These are phyloP conservation scores for Mus minutoides DNA, from an alignment of 2,797 vertebrate species.

Conservation along the genomic window DNA sequence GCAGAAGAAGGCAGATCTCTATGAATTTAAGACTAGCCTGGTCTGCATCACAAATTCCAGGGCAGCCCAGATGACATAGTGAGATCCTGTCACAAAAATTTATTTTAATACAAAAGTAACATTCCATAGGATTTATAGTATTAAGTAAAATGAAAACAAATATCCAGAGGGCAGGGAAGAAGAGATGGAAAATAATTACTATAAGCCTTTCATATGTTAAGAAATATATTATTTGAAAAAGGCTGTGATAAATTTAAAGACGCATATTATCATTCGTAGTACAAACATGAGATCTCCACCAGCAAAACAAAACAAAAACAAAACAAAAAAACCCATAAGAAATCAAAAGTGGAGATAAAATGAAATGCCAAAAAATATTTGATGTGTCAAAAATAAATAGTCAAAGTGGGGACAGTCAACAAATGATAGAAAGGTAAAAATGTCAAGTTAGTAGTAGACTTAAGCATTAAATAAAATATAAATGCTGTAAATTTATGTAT, in stretches of 20 bases:
- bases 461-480: background rate
- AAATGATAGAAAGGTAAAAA: background rate
- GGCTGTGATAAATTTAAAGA: background rate
- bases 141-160: background rate
- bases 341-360: background rate
- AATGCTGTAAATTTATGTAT: background rate
- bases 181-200: background rate
- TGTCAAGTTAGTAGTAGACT: background rate
- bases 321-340: background rate
- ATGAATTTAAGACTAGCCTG: background rate
- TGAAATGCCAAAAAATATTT: background rate
- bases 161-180: background rate
- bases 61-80: background rate
- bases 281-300: background rate
- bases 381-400: background rate
- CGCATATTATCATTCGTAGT: background rate
- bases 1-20: background rate
- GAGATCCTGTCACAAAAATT: background rate
- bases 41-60: background rate
- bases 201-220: background rate
- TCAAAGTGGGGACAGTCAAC: background rate
- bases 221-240: background rate
- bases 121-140: background rate
- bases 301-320: background rate
- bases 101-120: background rate